A percentile compares a stretch with the other conserved stretches of the same genome.
Conservation (phyloP, 1,140 invertebrate species). For the Drosophila busckii region DNA sequence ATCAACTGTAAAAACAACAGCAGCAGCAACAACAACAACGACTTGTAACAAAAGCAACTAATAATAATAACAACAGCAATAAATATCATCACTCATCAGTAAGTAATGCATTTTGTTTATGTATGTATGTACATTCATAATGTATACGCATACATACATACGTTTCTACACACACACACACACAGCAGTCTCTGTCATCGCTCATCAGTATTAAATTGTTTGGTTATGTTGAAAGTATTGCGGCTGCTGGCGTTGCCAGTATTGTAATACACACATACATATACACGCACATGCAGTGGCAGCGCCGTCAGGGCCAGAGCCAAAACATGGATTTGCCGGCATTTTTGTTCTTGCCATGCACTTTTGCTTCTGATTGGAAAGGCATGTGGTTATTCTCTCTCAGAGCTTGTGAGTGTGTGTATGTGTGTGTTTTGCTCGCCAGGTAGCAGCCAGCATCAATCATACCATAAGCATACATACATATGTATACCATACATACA, state of each 20-base stretch:
- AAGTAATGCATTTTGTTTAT: conserved; percentile 19
- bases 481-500: neutral
- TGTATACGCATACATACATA: conserved; percentile 1
- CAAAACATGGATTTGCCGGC: conserved; percentile 39
- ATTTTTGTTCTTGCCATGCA: conserved; percentile 35
- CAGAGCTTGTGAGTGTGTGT: neutral
- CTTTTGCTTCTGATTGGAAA: conserved; percentile 33
- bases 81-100: conserved; percentile 23
- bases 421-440: conserved; percentile 7
- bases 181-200: neutral
- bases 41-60: conserved; percentile 7
- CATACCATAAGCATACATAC: conserved; percentile 1
- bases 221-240: conserved; percentile 37
- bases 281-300: conserved; percentile 27
- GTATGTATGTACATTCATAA: neutral
- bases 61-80: conserved; percentile 3
- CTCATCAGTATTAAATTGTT: conserved; percentile 36
- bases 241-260: conserved; percentile 33
- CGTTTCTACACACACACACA: too few species aligned
- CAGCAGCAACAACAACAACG: conserved; percentile 8
- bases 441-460: conserved; percentile 30
- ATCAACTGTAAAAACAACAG: too few species aligned
- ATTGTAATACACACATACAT: conserved; percentile 43
- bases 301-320: conserved; percentile 15
- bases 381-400: conserved; percentile 37